phyloP scores from a whole-genome alignment of 23 tunicate genomes.

The Halocynthia aurantium region DNA sequence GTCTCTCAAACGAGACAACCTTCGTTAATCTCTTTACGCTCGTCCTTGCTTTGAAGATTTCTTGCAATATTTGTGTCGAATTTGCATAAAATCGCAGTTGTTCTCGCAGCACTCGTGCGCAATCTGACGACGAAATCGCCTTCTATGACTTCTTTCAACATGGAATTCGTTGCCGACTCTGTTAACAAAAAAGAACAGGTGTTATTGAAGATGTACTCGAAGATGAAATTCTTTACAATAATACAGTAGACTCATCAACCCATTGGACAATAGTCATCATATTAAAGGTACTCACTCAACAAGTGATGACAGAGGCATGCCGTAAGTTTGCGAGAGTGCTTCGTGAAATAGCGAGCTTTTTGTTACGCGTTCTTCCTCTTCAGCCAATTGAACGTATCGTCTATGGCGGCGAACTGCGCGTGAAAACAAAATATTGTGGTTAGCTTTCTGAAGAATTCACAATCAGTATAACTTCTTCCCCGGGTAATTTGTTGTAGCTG shows the following conservation, averaged over 20 bases:
- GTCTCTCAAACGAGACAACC: constrained; percentile 1
- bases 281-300: neutral
- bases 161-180: neutral
- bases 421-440: neutral
- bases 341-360: neutral
- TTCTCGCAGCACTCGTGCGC: constrained; percentile 3
- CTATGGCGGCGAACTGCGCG: neutral
- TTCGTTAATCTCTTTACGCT: neutral
- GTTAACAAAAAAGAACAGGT: neutral
- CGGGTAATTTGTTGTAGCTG: too few species aligned
- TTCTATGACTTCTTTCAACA: neutral
- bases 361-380: neutral
- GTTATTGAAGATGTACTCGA: neutral
- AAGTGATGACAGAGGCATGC: neutral
- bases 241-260: neutral
- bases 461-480: too few species aligned
- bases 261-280: neutral
- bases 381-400: constrained; percentile 2
- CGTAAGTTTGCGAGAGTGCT: neutral
- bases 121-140: constrained; percentile 7
- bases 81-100: neutral
- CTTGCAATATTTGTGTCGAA: constrained; percentile 9
- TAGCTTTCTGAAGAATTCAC: too few species aligned
- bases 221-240: neutral
- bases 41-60: neutral